These are phyloP conservation scores for mouse (Mus musculus) DNA, from an alignment of 2,113 vertebrate genomes.

Conservation along the genomic window DNA sequence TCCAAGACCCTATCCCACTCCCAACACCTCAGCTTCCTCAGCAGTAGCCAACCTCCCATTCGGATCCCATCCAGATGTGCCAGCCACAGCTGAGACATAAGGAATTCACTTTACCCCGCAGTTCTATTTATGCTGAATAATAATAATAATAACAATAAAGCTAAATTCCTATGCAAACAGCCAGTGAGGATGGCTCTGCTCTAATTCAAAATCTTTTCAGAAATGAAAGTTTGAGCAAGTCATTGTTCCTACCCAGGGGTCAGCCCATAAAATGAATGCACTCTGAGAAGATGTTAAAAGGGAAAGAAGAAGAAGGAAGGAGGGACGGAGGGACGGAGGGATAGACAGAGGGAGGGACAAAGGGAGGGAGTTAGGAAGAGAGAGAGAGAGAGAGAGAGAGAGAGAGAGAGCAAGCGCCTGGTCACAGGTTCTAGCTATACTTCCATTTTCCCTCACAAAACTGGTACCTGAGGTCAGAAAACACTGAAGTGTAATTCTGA, in stretches of 20 bases:
- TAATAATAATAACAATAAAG: background rate
- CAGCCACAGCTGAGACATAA: background rate
- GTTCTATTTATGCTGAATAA: background rate
- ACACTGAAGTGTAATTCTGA: background rate
- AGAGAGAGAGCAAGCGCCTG: too few species aligned
- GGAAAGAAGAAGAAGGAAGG: too few species aligned
- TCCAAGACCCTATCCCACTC: background rate
- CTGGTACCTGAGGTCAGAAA: background rate
- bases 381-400: too few species aligned
- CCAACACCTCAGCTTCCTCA: background rate
- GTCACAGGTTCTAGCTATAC: background rate
- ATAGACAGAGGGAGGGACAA: accelerated
- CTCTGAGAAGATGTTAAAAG: background rate
- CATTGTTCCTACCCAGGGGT: background rate
- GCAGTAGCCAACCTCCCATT: background rate
- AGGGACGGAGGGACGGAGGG: too few species aligned
- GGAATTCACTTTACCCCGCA: background rate
- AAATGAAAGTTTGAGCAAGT: background rate
- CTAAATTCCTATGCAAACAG: background rate
- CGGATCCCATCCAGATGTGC: background rate
- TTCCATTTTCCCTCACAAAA: background rate
- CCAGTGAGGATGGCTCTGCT: background rate
- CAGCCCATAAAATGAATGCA: background rate
- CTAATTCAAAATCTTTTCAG: background rate
- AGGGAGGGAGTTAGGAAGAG: too few species aligned